These are phyloP conservation scores for Yponomeuta plumbellus DNA, from an alignment of 2,888 invertebrate genomes.

Conservation along the genomic window DNA sequence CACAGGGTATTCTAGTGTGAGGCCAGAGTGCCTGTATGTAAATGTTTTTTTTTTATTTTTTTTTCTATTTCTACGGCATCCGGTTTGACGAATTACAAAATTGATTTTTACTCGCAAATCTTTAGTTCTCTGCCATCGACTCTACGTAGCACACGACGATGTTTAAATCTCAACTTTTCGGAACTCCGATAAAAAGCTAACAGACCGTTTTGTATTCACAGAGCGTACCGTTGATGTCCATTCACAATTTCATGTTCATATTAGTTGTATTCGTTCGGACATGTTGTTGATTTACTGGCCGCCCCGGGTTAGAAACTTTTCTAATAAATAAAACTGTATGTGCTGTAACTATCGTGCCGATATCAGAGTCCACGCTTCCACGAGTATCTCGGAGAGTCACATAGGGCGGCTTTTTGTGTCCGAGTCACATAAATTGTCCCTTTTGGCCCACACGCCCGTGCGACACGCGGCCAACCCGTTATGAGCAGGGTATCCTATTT, in stretches of 20 bases:
- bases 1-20: too few species aligned
- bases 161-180: constrained; percentile 23
- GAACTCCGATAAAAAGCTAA: constrained; percentile 36
- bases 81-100: too few species aligned
- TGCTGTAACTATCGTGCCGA: too few species aligned
- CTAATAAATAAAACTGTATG: constrained; percentile 71
- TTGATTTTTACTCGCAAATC: too few species aligned
- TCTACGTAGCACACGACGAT: too few species aligned
- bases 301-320: constrained; percentile 58
- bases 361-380: constrained; percentile 62
- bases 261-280: constrained; percentile 46
- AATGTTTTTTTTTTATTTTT: too few species aligned
- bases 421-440: constrained; percentile 61
- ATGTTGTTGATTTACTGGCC: constrained; percentile 64
- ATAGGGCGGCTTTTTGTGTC: constrained; percentile 53
- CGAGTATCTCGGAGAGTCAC: constrained; percentile 46
- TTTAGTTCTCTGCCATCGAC: too few species aligned
- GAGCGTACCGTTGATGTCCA: constrained; percentile 29
- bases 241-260: constrained; percentile 34
- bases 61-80: too few species aligned
- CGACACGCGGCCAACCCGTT: constrained; percentile 35
- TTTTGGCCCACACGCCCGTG: constrained; percentile 41
- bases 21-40: too few species aligned
- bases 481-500: constrained; percentile 62
- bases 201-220: constrained; percentile 24